These are phyloP conservation scores for Ptychoptera albimana DNA, from an alignment of 2,888 invertebrate genomes.

Conservation along the genomic window DNA sequence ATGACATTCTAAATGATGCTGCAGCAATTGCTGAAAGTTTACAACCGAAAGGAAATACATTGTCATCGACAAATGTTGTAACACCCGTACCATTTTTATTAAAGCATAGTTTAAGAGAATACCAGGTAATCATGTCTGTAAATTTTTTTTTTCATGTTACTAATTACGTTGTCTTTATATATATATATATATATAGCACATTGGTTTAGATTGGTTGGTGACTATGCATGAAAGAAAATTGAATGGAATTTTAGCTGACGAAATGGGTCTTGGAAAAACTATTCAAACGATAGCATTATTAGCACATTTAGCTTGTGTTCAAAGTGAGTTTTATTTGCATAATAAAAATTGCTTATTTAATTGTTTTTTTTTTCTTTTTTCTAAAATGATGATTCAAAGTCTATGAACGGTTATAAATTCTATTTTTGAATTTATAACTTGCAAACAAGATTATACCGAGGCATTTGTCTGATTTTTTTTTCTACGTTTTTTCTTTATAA, in stretches of 20 bases:
- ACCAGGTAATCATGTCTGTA: conserved; percentile 34
- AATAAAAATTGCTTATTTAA: too few species aligned
- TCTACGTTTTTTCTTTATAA: too few species aligned
- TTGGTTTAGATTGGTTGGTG: conserved; percentile 93
- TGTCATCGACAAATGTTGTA: conserved; percentile 85
- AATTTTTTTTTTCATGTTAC: neutral
- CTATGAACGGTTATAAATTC: conserved; percentile 32
- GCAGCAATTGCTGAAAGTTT: conserved; percentile 89
- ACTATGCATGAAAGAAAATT: conserved; percentile 89
- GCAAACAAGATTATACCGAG: neutral
- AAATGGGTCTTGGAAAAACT: conserved; percentile 95
- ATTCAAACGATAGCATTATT: conserved; percentile 92
- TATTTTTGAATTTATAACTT: conserved; percentile 9
- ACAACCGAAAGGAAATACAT: conserved; percentile 94
- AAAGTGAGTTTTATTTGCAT: too few species aligned
- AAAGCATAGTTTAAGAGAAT: conserved; percentile 80
- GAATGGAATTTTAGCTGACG: conserved; percentile 92
- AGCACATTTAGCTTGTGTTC: conserved; percentile 82
- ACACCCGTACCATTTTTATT: conserved; percentile 88
- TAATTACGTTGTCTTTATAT: neutral
- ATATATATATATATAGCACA: conserved; percentile 42
- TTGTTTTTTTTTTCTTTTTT: too few species aligned
- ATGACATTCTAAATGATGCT: conserved; percentile 75
- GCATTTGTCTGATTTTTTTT: too few species aligned
- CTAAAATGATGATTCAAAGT: too few species aligned